Conservation (phyloP, 2,888 invertebrate genomes). For the Corythucha ciliata region DNA sequence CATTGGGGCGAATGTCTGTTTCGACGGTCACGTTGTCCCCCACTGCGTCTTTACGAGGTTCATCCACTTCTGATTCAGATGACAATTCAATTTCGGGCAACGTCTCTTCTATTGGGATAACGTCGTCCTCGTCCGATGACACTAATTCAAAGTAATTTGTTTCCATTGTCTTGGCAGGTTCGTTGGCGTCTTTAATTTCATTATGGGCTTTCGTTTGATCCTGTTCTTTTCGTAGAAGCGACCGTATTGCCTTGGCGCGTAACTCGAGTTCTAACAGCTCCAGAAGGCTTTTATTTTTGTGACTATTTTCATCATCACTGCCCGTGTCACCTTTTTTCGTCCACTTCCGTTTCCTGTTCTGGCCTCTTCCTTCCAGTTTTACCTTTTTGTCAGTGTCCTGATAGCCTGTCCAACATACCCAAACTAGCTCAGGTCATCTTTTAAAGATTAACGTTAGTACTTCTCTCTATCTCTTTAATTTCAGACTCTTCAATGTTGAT, state of each 20-base stretch:
- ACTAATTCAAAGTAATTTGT: too few relatives aligned
- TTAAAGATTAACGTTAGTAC: too few relatives aligned
- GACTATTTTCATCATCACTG: neutral
- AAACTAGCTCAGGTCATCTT: too few relatives aligned
- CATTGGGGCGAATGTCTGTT: neutral
- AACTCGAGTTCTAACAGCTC: constrained; percentile 51
- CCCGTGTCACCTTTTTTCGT: too few relatives aligned
- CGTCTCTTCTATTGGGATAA: constrained; percentile 11
- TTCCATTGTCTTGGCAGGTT: constrained; percentile 15
- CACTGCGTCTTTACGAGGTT: too few relatives aligned
- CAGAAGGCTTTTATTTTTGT: constrained; percentile 41
- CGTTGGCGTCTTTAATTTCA: constrained; percentile 9
- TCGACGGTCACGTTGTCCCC: too few relatives aligned
- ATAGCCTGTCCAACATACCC: too few relatives aligned
- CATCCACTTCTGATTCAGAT: constrained; percentile 16
- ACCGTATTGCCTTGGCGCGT: constrained; percentile 50
- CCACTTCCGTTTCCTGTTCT: too few relatives aligned
- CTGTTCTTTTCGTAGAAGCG: constrained; percentile 39
- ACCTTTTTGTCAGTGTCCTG: too few relatives aligned
- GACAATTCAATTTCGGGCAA: constrained; percentile 16
- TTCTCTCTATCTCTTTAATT: too few relatives aligned
- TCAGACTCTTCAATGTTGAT: too few relatives aligned
- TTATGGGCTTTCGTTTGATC: constrained; percentile 13
- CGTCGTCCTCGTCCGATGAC: constrained; percentile 15
- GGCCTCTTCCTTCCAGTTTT: too few relatives aligned